These are phyloP conservation scores for Brienomyrus brachyistius DNA, from an alignment of 2,113 vertebrate species.

Conservation along the genomic window DNA sequence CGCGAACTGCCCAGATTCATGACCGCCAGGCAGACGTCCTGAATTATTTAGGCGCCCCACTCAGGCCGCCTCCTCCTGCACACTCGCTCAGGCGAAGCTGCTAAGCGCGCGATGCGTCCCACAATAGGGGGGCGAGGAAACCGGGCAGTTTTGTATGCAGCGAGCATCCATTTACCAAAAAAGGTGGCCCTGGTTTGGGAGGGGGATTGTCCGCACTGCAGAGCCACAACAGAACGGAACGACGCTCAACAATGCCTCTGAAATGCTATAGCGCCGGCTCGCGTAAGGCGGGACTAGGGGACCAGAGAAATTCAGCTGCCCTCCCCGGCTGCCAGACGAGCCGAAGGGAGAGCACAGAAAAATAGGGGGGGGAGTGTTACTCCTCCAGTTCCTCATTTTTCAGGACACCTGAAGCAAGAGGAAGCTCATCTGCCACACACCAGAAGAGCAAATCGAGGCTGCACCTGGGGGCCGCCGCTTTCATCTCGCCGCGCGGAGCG, in stretches of 20 bases:
- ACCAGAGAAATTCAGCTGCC: not conserved
- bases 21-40: slow-evolving; percentile 42
- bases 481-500: not conserved
- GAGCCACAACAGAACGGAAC: not conserved
- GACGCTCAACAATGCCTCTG: not conserved
- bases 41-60: slow-evolving; percentile 48
- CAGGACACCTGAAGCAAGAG: not conserved
- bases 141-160: not conserved
- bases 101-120: slow-evolving; percentile 22
- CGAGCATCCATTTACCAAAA: not conserved
- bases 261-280: not conserved
- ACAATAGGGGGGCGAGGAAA: slow-evolving; percentile 23
- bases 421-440: not conserved
- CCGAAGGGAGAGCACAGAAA: not conserved
- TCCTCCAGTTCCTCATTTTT: not conserved
- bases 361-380: not conserved
- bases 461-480: not conserved
- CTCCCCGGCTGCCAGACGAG: not conserved
- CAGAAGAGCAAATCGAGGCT: not conserved
- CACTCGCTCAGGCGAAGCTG: not conserved
- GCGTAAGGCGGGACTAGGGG: not conserved
- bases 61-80: not conserved
- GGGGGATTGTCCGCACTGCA: not conserved
- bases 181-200: not conserved
- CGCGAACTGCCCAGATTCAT: slow-evolving; percentile 35